Base-by-base conservation (phyloP, 1,140 invertebrate genomes). In the Drosophila virilis region DNA sequence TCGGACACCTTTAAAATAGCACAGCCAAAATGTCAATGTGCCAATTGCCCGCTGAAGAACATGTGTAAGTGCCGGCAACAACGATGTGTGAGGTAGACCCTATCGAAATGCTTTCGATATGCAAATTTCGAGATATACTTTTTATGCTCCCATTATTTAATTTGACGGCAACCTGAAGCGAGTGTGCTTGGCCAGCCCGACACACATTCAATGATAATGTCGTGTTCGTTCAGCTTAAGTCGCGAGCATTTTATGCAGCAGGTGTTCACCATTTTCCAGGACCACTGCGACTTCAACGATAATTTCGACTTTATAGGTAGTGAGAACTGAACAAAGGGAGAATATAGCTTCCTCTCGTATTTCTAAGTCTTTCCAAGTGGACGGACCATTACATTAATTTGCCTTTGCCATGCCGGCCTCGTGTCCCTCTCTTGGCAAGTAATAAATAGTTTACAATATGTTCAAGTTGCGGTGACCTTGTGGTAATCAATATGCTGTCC, bases 11-110 rank as follows among this genome's bases (percentile, higher is more conserved):
- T 88, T n/a, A 64, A 65, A 61, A 72, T 85, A 50, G 32, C 10
- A 6, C 35, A 40, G n/a, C 85, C 84, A 17, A 74, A 62, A 43
- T 92, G 91, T 51, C 65, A 77, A 32, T 92, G 91, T 12, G 80
- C 86, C 37, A 92, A 92, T 75, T 92, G 91, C 46, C 91, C 91
- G 8, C 48, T 92, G 37, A 90, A 71, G 45, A 88, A 91, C 70
- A 10, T 84, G 58, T 92, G 91, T 92, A 80, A 92, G 91, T 92
- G 12, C 7, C 52, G 28, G n/a, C 8, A 4, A 22, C 28, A 4
- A 7, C 6, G 37, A 48, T 35, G 42, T 32, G 58, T 32, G 58
- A 22, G 45, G 32, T 51, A 38, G 28, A 48, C 77, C 83, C 76
- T 86, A 88, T 86, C 83, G 50, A 82, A 86, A 88, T 45, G 69